phyloP scores from a whole-genome alignment of 2,797 vertebrate species.

The Peromyscus eremicus region DNA sequence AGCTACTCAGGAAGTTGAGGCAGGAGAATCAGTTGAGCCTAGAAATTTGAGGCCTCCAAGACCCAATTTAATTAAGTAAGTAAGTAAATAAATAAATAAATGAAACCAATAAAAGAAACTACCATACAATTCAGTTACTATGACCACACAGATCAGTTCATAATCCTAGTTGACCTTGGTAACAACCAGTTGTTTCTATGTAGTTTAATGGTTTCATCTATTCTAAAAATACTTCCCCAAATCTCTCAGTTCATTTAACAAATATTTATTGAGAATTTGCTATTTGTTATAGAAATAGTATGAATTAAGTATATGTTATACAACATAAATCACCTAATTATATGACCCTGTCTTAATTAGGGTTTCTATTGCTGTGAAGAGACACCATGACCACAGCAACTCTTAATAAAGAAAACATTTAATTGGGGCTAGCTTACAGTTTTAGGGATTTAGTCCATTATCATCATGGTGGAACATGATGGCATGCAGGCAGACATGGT shows the following conservation, averaged over 20 bases:
- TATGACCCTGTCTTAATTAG: neutral
- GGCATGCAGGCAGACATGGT: neutral
- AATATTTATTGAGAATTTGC: slow-evolving; percentile 44
- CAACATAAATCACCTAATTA: slow-evolving; percentile 46
- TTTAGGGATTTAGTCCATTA: neutral
- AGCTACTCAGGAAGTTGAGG: neutral
- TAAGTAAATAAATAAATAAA: neutral
- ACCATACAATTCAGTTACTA: slow-evolving; percentile 22
- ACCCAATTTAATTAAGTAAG: neutral
- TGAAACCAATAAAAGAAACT: neutral
- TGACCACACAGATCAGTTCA: neutral
- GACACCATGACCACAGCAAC: neutral
- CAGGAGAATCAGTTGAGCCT: neutral
- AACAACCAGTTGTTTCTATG: neutral
- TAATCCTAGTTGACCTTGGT: neutral
- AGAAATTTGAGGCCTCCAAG: neutral
- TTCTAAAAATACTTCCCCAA: slow-evolving; percentile 40
- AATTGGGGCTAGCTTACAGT: neutral
- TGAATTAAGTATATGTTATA: neutral
- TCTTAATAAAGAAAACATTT: neutral
- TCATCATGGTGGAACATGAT: neutral
- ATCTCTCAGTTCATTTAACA: slow-evolving; percentile 22
- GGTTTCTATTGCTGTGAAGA: no score
- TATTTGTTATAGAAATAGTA: slow-evolving; percentile 22
- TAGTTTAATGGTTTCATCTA: neutral